Conservation (phyloP, 2,797 vertebrate genomes). For the Tapirus indicus region DNA sequence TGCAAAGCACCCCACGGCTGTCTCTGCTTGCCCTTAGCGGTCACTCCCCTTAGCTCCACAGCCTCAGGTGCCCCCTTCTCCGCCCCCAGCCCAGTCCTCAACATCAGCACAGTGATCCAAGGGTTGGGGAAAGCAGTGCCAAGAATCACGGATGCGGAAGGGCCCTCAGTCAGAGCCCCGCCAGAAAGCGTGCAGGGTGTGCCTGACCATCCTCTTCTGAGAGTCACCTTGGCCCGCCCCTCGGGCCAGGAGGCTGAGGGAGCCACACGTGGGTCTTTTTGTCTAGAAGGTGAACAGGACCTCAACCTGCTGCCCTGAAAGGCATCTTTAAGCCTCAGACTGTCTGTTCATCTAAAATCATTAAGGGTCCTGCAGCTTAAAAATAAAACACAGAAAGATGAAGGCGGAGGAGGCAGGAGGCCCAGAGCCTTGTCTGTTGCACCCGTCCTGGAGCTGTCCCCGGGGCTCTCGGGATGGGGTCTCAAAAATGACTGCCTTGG, state of each 20-base stretch:
- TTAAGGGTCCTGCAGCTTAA: background rate
- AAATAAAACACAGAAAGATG: background rate
- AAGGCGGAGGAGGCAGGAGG: background rate
- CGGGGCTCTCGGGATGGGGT: background rate
- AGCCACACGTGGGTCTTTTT: background rate
- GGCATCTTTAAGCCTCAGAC: background rate
- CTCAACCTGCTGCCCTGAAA: background rate
- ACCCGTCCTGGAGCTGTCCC: too few relatives aligned
- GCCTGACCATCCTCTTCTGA: background rate
- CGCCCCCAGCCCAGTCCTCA: background rate
- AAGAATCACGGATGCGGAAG: background rate
- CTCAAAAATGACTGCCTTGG: background rate
- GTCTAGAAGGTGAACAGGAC: background rate
- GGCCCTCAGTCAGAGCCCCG: background rate
- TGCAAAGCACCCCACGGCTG: background rate
- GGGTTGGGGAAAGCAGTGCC: background rate
- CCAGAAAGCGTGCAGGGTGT: background rate
- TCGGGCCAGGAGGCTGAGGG: background rate
- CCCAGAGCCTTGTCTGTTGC: background rate
- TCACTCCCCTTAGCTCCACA: background rate
- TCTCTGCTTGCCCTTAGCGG: background rate
- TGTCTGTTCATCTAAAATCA: background rate
- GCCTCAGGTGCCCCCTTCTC: background rate
- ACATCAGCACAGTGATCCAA: accelerated
- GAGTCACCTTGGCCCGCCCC: too few relatives aligned